phyloP scores from a whole-genome alignment of 2,113 vertebrate genomes.

The Nibea albiflora region DNA sequence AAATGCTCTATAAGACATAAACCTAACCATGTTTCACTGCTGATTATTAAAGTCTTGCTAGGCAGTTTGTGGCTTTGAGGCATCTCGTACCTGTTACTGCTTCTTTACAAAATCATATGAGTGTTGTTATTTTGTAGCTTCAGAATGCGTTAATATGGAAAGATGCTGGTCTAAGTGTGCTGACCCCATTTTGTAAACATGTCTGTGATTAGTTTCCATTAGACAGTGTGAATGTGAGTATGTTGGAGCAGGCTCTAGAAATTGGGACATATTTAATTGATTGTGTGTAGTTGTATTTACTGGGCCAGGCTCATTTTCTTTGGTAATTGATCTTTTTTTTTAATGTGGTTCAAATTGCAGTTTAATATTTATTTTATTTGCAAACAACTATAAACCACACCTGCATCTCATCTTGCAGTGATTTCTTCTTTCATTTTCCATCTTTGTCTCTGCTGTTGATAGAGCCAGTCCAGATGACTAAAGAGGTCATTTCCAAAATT shows the following conservation, averaged over 20 bases:
- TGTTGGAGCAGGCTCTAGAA: neutral
- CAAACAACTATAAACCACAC: neutral
- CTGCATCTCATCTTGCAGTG: neutral
- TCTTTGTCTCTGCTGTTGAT: neutral
- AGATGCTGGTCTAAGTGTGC: neutral
- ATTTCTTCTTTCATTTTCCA: neutral
- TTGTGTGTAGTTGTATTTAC: slow-evolving; percentile 3
- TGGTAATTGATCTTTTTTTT: neutral
- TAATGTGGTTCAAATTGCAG: neutral
- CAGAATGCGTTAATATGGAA: slow-evolving; percentile 1
- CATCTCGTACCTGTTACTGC: neutral
- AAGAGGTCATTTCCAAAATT: slow-evolving; percentile 44
- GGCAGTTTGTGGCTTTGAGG: neutral
- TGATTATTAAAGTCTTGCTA: neutral
- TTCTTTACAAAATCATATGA: neutral
- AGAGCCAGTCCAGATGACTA: neutral
- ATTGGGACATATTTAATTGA: slow-evolving; percentile 21
- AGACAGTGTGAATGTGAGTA: slow-evolving; percentile 1
- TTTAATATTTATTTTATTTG: neutral
- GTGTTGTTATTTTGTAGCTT: neutral
- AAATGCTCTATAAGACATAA: neutral
- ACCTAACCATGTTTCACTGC: neutral
- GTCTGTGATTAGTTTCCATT: slow-evolving; percentile 4
- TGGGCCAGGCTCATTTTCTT: neutral
- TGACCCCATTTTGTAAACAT: slow-evolving; percentile 14